These are phyloP conservation scores for Nesogale talazaci DNA, from an alignment of 2,113 vertebrate genomes.

Conservation along the genomic window DNA sequence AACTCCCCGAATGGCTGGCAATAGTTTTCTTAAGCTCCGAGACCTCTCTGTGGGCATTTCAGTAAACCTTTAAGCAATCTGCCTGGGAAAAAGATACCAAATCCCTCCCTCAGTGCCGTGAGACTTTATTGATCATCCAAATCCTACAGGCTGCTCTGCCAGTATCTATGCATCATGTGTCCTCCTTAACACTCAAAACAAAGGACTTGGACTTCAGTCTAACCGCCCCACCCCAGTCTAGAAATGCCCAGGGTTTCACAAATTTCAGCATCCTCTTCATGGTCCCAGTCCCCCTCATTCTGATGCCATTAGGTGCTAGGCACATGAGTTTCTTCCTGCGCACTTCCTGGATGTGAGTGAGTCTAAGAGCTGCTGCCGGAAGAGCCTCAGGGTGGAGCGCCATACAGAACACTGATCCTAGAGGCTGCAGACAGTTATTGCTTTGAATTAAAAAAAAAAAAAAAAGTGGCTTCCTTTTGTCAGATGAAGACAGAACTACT, in stretches of 20 bases:
- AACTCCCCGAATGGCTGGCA: not conserved
- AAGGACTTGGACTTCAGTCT: not conserved
- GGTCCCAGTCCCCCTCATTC: not conserved
- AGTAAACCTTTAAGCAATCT: slow-evolving; percentile 20
- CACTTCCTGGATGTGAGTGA: not conserved
- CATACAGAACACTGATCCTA: not conserved
- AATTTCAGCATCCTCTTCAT: not conserved
- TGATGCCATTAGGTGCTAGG: not conserved
- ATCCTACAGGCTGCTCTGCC: not conserved
- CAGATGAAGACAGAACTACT: too few species aligned
- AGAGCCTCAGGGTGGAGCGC: not conserved
- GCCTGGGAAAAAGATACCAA: not conserved
- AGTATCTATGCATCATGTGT: fast-evolving
- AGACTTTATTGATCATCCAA: not conserved
- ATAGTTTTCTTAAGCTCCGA: not conserved
- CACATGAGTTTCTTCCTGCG: not conserved
- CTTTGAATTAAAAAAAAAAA: slow-evolving; percentile 31
- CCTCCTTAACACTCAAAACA: not conserved
- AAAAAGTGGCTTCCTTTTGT: too few species aligned
- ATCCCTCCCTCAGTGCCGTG: not conserved
- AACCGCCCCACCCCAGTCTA: not conserved
- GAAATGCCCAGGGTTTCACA: not conserved
- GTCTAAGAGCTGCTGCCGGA: not conserved
- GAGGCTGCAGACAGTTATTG: not conserved
- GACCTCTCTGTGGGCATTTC: not conserved